Evolutionary conservation across 2,797 vertebrate species (phyloP), one percentile per base, ranked within the genome.

Genomic region (Thunnus albacares): DNA sequence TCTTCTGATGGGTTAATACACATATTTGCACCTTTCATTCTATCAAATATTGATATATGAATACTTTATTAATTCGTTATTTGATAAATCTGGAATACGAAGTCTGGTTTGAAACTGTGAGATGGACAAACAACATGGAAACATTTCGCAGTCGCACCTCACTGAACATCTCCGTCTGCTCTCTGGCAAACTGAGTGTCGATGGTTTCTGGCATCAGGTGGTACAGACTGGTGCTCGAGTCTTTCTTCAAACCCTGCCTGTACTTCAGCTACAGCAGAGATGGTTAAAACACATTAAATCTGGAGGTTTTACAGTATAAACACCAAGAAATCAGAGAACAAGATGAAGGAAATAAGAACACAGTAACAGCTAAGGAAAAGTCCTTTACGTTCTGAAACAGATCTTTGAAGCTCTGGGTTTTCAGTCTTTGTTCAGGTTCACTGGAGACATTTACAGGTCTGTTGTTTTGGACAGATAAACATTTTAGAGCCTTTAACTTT

Each of bases 201-300:
- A 93, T 95, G 59, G 97, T 98, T 67, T 96, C 96, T 13, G 97
- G 96, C 96, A 98, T 96, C 93, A 77, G 82, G 77, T 92, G 91
- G 90, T 96, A 99, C 41, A 98, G 91, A 78, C 79, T 85, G 62
- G 71, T 24, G 24, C 24, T 51, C 8, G 82, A 24, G 0, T 80
- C 87, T 0, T 12, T 74, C 70, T 79, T 80, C 2, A 4, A 8
- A 2, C 55, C 56, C 69, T 92, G 91, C 43, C 68, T 90, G 83
- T 93, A 93, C 35, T 64, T 81, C 35, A 92, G 85, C 93, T 94
- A 76, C 1, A 77, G 62, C 1, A n/a, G 2, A 58, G 8, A 2
- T 0, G 13, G 6, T 24, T 35, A 65, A 53, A 22, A 67, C 60
- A 67, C 47, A 17, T 0, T 4, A 17, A 4, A 26, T 14, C 90